phyloP scores from a whole-genome alignment of 2,113 vertebrate species.

The Myiopsitta monachus region DNA sequence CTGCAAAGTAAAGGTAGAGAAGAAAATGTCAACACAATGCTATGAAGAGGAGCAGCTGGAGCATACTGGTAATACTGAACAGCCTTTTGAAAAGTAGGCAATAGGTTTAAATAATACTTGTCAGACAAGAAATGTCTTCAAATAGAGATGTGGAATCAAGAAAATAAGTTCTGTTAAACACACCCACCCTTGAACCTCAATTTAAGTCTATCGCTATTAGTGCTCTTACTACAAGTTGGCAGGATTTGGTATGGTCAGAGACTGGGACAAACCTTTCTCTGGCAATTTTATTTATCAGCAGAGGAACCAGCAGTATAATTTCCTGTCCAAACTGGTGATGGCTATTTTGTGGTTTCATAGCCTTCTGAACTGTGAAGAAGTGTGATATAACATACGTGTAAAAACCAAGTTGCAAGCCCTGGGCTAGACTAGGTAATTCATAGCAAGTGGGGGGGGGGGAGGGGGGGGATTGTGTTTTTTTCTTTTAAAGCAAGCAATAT shows the following conservation, averaged over 20 bases:
- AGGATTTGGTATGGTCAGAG: neutral
- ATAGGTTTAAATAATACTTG: neutral
- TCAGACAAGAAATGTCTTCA: neutral
- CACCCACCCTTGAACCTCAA: neutral
- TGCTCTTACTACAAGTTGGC: neutral
- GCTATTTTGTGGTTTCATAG: neutral
- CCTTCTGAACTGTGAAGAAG: neutral
- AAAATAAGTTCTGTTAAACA: neutral
- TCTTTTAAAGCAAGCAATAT: neutral
- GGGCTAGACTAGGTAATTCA: neutral
- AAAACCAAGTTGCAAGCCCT: neutral
- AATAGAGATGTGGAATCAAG: neutral
- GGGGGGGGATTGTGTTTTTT: fast-evolving
- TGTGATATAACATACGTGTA: neutral
- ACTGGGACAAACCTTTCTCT: neutral
- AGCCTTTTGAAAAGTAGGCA: neutral
- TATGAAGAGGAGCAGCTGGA: neutral
- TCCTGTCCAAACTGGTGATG: neutral
- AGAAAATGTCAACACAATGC: neutral
- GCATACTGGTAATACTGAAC: neutral
- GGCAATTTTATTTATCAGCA: neutral
- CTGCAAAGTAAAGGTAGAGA: neutral
- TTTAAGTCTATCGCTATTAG: neutral
- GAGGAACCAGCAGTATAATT: neutral
- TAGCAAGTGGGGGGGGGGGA: neutral